Evolutionary conservation across 2,888 invertebrate species (phyloP), one percentile per base, ranked within the genome.

Genomic region (Polyommatus icarus): DNA sequence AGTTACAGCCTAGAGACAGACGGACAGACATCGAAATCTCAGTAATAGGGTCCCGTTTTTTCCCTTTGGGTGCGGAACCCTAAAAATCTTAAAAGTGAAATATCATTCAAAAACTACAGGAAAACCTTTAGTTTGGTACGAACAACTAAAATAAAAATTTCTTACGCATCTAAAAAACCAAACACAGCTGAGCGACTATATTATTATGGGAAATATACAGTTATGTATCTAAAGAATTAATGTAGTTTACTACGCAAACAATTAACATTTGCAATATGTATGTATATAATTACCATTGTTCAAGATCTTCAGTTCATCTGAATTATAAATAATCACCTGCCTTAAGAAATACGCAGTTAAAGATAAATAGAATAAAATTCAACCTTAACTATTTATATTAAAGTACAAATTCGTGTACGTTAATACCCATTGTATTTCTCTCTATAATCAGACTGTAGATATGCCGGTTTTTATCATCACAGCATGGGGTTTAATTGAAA

Each of bases 361-460:
- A 71, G 6, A 71, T 36, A 72, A 0, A 36, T n/a, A n/a, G 20
- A n/a, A 0, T 67, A 72, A 72, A 72, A 6, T 36, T 40, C 3
- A 20, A 72, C 72, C 40, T 40, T 40, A 72, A 1, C 3, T 8
- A 3, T 18, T 5, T 5, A 0, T 0, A 6, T 18, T 54, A 50
- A 24, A 50, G 18, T 75, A 50, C 18, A 32, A 29, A 75, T 54
- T 46, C 54, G 18, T 54, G 1, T 75, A 29, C 10, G 7, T 29
- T 20, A 15, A 46, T 54, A 18, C 4, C 54, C 75, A 75, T 75
- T 75, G 75, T 75, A 50, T 75, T 24, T n/a, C n/a, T 67, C 32
- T 29, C 67, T 67, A 15, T 67, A 67, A 67, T 67, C 6, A 67
- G 29, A 15, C 15, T 6, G 29, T 67, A 18, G 12, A 73, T 73